phyloP scores from a whole-genome alignment of 2,113 vertebrate species.

The Neofelis nebulosa region DNA sequence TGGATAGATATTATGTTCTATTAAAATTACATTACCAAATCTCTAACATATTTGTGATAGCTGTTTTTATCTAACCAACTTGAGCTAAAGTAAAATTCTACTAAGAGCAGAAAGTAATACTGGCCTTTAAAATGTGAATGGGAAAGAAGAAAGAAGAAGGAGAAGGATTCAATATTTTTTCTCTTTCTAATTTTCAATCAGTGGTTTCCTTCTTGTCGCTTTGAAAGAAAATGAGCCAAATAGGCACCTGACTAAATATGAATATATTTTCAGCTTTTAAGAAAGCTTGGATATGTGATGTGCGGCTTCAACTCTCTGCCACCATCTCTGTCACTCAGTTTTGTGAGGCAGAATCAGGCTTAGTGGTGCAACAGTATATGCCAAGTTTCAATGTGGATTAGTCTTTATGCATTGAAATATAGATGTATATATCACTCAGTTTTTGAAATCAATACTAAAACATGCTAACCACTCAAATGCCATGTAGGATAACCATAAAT shows the following conservation, averaged over 20 bases:
- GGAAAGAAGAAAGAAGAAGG: conserved; percentile 17
- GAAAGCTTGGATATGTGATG: conserved; percentile 62
- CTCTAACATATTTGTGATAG: not conserved
- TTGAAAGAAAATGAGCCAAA: conserved; percentile 70
- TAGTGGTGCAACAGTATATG: not conserved
- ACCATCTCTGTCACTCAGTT: conserved; percentile 40
- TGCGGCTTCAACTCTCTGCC: conserved; percentile 44
- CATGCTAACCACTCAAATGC: not conserved
- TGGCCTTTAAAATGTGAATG: not conserved
- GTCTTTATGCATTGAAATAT: not conserved
- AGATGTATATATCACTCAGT: not conserved
- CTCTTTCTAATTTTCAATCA: conserved; percentile 69
- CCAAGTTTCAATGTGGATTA: not conserved
- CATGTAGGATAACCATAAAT: not conserved
- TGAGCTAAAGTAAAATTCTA: not conserved
- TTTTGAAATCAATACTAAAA: conserved; percentile 26
- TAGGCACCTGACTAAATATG: conserved; percentile 83
- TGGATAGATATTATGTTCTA: not conserved
- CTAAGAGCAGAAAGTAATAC: not conserved
- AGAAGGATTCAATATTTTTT: conserved; percentile 64
- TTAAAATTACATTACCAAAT: conserved; percentile 21
- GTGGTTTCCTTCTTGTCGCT: conserved; percentile 58
- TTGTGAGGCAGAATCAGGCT: conserved; percentile 51
- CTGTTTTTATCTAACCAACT: not conserved
- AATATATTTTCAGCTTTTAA: conserved; percentile 60